phyloP scores from a whole-genome alignment of 2,113 vertebrate species.

The Urocynchramus pylzowi region DNA sequence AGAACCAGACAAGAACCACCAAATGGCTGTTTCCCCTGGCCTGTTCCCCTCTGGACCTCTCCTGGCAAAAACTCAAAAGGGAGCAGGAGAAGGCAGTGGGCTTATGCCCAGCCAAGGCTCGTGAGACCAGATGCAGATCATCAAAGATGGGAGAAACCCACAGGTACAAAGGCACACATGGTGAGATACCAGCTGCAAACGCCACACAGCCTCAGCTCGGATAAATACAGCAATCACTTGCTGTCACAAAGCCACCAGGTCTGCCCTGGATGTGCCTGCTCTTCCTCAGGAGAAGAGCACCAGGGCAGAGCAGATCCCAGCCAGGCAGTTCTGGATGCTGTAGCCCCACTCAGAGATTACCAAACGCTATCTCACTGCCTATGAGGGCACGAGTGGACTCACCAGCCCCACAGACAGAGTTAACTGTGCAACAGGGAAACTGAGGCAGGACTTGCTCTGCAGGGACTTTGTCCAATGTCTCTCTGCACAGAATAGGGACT shows the following conservation, averaged over 20 bases:
- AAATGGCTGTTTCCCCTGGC: neutral
- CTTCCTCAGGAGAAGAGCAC: neutral
- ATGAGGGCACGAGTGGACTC: rapidly evolving
- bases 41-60: rapidly evolving
- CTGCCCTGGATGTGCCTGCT: neutral
- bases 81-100: neutral
- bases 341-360: rapidly evolving
- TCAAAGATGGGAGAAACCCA: neutral
- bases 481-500: neutral
- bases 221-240: neutral
- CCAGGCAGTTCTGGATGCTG: neutral
- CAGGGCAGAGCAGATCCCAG: neutral
- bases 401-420: neutral
- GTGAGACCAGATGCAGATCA: neutral
- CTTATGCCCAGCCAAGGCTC: neutral
- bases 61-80: neutral
- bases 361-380: rapidly evolving
- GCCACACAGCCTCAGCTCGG: rapidly evolving
- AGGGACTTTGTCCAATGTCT: neutral
- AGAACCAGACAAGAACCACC: neutral
- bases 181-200: neutral
- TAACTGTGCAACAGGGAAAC: neutral
- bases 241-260: neutral
- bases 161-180: rapidly evolving
- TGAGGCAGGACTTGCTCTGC: neutral